These are phyloP conservation scores for Cranoglanis bouderius DNA, from an alignment of 2,113 vertebrate genomes.

Conservation along the genomic window DNA sequence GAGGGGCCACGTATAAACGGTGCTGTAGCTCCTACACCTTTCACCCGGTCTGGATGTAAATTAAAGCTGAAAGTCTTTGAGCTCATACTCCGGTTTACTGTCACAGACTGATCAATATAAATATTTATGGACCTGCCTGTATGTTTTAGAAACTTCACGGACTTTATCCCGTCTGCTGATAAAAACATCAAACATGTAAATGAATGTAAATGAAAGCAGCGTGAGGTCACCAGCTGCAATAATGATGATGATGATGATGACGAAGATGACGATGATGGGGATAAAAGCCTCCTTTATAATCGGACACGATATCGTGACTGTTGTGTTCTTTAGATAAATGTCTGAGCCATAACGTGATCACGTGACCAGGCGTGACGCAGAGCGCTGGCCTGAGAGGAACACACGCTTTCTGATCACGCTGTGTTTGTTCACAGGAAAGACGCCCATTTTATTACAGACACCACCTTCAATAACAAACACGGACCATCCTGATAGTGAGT, in stretches of 20 bases:
- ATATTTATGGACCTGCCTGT: neutral
- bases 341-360: neutral
- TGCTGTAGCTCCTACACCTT: too few species aligned
- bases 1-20: neutral
- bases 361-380: too few species aligned
- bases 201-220: neutral
- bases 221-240: neutral
- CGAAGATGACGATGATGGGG: neutral
- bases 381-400: neutral
- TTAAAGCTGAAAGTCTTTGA: neutral
- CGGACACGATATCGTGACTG: neutral
- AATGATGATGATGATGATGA: neutral
- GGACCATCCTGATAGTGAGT: neutral
- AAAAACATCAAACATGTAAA: neutral
- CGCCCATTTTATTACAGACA: neutral
- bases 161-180: neutral
- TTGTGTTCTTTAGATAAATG: neutral
- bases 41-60: neutral
- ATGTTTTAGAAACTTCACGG: too few species aligned
- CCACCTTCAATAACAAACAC: neutral
- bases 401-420: neutral
- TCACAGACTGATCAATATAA: neutral
- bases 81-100: neutral
- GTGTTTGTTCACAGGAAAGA: neutral
- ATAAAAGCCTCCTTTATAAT: neutral